Evolutionary conservation across 2,113 vertebrate genomes (phyloP).

Genomic region (Bufo bufo): DNA sequence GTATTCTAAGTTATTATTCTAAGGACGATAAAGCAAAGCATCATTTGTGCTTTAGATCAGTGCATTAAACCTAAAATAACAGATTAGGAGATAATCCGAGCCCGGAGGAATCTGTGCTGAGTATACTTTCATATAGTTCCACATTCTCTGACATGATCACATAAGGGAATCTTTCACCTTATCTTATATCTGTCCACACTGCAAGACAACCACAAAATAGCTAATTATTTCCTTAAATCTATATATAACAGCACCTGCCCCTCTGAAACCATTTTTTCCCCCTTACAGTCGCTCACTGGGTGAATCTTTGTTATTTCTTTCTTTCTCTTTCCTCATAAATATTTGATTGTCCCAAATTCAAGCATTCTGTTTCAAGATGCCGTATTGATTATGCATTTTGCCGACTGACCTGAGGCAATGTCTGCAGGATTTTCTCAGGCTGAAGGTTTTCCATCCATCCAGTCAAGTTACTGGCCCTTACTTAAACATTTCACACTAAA

Average conservation of each 20-base stretch:
- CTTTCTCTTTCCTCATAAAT: slow-evolving; percentile 43
- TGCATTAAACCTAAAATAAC: slow-evolving; percentile 24
- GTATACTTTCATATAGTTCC: not conserved
- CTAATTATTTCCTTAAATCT: slow-evolving; percentile 6
- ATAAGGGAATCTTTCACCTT: slow-evolving; percentile 17
- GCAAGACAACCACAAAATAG: not conserved
- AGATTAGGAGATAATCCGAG: slow-evolving; percentile 29
- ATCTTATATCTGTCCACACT: slow-evolving; percentile 23
- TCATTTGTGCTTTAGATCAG: slow-evolving; percentile 19
- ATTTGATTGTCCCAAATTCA: slow-evolving; percentile 55
- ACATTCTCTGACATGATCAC: slow-evolving; percentile 28
- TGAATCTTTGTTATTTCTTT: slow-evolving; percentile 35
- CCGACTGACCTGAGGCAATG: slow-evolving; percentile 48
- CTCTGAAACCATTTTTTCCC: not conserved
- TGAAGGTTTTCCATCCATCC: slow-evolving; percentile 20
- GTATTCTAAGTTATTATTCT: slow-evolving; percentile 10
- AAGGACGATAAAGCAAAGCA: not conserved
- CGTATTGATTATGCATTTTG: slow-evolving; percentile 57
- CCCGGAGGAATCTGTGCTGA: not conserved
- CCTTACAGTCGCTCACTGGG: slow-evolving; percentile 3
- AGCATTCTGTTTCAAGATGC: slow-evolving; percentile 54
- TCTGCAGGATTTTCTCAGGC: slow-evolving; percentile 38
- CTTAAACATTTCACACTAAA: slow-evolving; percentile 37
- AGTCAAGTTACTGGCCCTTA: slow-evolving; percentile 29
- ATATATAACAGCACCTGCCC: slow-evolving; percentile 24